Evolutionary conservation across 2,797 vertebrate species (phyloP), one percentile per base, ranked within the genome.

Genomic region (Spheniscus humboldti): DNA sequence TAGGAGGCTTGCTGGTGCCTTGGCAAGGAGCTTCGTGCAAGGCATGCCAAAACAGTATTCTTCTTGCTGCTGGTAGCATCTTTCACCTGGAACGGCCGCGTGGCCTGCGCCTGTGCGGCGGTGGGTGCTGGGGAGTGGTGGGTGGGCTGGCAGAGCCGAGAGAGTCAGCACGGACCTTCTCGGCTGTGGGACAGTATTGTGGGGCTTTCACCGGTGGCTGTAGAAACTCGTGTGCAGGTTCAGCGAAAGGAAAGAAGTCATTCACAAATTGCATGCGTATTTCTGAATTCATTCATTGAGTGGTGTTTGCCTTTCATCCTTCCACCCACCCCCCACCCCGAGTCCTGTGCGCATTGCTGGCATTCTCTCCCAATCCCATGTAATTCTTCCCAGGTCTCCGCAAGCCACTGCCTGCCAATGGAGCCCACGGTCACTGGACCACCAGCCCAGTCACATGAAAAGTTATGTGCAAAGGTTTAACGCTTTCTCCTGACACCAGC

Each of bases 71-170:
- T 76, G 52, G 20, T 45, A 68, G 55, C 67, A 33, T 10, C 25
- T 27, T 67, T 39, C 60, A 59, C 76, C 76, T 10, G 35, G 41
- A 47, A 37, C 0, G 1, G 37, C 55, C 1, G 1, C 1, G 1
- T 31, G 55, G 67, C 55, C 60, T n/a, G 64, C 0, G 1, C 83
- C 39, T 1, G 1, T 33, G 64, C 1, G 1, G 72, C 0, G 0
- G 50, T 7, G 19, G 39, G 35, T 16, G 24, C 69, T 47, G 74
- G 68, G 43, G 45, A 64, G 62, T 27, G 7, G 59, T 1, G 0
- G 8, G 1, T 43, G 60, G 56, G 41, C 71, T 92, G 66, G 48
- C 47, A 66, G 63, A 69, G 72, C 39, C 1, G 0, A 77, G 30
- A 30, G 28, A 14, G 4, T 30, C 9, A 0, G 39, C 55, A 31